phyloP scores from a whole-genome alignment of 2,113 vertebrate species.

The Ctenodactylus gundi region DNA sequence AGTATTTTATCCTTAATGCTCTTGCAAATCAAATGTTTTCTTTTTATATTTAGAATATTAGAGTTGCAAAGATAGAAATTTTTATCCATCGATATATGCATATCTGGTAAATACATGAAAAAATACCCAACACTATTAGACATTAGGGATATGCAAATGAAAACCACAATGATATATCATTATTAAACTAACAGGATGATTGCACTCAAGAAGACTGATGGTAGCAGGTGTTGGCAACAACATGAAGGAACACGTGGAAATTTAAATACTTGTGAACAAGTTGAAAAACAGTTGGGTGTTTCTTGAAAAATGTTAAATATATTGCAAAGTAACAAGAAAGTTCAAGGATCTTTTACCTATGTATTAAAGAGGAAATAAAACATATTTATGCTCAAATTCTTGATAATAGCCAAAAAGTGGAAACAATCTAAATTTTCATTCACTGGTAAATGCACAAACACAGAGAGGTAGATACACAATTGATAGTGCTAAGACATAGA shows the following conservation, averaged over 20 bases:
- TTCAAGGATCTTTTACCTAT: background rate
- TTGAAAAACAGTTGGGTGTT: background rate
- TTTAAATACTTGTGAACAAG: background rate
- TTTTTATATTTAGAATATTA: background rate
- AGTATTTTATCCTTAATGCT: background rate
- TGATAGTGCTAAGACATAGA: background rate
- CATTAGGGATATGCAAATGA: slow-evolving; percentile 8
- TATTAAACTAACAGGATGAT: background rate
- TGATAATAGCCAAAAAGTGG: background rate
- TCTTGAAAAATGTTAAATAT: background rate
- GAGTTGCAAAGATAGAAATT: background rate
- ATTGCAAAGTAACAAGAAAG: background rate
- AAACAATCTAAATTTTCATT: background rate
- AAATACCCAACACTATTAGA: background rate
- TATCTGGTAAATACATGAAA: background rate
- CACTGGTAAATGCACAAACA: background rate
- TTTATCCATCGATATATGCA: background rate
- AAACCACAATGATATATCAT: background rate
- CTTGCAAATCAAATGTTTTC: background rate
- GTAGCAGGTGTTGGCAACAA: background rate
- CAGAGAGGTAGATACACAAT: background rate
- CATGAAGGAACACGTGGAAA: background rate
- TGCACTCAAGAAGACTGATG: background rate
- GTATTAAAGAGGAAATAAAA: no score
- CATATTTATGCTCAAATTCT: background rate